These are phyloP conservation scores for Idaea dimidiata DNA, from an alignment of 2,888 invertebrate species.

Conservation along the genomic window DNA sequence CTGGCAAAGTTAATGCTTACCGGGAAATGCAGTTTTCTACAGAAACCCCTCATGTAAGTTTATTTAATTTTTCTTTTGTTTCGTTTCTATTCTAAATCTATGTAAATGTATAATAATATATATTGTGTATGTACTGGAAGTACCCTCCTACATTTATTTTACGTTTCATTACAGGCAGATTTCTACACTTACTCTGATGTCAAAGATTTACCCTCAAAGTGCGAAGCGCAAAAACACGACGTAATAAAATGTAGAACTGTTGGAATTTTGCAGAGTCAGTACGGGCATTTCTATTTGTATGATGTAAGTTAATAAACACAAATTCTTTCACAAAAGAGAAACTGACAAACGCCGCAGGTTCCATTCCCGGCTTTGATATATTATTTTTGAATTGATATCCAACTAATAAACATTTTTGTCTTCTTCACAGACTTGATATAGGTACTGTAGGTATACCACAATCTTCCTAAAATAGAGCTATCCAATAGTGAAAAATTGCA, in stretches of 20 bases:
- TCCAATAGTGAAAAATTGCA: no score
- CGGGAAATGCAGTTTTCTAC: slow-evolving; percentile 42
- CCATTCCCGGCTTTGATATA: no score
- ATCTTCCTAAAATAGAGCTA: no score
- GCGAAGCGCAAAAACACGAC: slow-evolving; percentile 33
- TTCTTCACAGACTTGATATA: no score
- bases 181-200: slow-evolving; percentile 50
- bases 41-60: slow-evolving; percentile 46
- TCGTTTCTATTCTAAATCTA: no score
- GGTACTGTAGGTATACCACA: no score
- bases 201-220: slow-evolving; percentile 37
- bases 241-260: slow-evolving; percentile 53
- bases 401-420: no score
- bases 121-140: not conserved
- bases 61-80: not conserved
- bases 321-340: not conserved
- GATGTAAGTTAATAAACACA: slow-evolving; percentile 44
- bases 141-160: not conserved
- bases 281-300: slow-evolving; percentile 52
- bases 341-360: no score
- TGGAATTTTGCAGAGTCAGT: slow-evolving; percentile 54
- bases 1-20: slow-evolving; percentile 25
- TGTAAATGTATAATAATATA: not conserved
- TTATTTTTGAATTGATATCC: no score
- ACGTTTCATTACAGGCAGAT: slow-evolving; percentile 45